phyloP scores from a whole-genome alignment of 2,797 vertebrate genomes.

The Pseudochaenichthys georgianus region DNA sequence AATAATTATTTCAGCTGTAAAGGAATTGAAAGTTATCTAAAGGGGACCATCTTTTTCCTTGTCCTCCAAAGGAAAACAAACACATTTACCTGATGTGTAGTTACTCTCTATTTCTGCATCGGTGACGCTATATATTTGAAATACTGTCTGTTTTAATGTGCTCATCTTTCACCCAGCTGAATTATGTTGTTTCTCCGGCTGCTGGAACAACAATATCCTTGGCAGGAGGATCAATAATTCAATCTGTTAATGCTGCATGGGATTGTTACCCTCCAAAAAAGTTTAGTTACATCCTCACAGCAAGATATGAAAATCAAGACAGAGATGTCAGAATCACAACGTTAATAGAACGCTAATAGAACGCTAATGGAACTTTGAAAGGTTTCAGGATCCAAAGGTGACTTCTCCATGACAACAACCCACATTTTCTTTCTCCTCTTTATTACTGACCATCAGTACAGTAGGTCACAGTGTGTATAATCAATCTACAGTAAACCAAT shows the following conservation, averaged over 20 bases:
- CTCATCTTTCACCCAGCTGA: constrained; percentile 14
- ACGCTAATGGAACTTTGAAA: constrained; percentile 13
- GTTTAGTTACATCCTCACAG: background rate
- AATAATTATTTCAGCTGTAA: constrained; percentile 24
- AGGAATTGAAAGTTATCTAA: background rate
- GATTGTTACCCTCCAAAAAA: background rate
- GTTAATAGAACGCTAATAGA: constrained; percentile 3
- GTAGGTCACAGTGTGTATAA: constrained; percentile 4
- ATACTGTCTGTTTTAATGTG: background rate
- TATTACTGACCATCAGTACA: constrained; percentile 1
- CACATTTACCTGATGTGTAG: background rate
- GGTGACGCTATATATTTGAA: background rate
- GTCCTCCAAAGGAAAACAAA: background rate
- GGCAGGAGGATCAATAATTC: constrained; percentile 30
- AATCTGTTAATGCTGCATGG: constrained; percentile 11
- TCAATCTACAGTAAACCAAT: constrained; percentile 24
- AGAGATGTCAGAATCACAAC: background rate
- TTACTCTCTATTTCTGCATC: background rate
- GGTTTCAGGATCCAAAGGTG: background rate
- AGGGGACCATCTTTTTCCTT: background rate
- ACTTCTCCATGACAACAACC: background rate
- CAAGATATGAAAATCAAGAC: background rate
- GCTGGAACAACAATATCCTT: constrained; percentile 19
- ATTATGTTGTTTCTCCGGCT: constrained; percentile 20
- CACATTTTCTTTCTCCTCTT: background rate